A percentile compares a stretch with the other conserved stretches of the same genome.
These are phyloP conservation scores for Drosophila kokeensis DNA, from an alignment of 2,888 invertebrate genomes.

Conservation along the genomic window DNA sequence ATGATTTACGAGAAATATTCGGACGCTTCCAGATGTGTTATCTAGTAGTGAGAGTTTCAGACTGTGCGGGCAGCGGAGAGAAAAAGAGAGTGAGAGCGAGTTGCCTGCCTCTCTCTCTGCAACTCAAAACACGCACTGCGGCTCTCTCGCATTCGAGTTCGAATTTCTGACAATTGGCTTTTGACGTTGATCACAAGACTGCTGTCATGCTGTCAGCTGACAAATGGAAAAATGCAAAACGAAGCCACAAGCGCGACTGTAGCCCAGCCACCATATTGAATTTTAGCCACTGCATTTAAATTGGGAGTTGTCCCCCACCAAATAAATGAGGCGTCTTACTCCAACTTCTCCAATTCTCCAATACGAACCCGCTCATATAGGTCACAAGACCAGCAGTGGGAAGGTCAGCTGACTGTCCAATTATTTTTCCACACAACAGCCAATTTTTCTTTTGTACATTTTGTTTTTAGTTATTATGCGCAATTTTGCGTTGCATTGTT, in stretches of 20 bases:
- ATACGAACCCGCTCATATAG: constrained; percentile 1
- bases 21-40: constrained; percentile 52
- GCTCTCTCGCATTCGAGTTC: constrained; percentile 68
- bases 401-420: constrained; percentile 73
- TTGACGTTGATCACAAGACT: constrained; percentile 82
- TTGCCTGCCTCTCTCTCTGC: constrained; percentile 16
- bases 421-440: constrained; percentile 39
- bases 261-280: constrained; percentile 60
- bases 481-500: constrained; percentile 45
- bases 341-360: neutral
- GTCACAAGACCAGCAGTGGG: constrained; percentile 67
- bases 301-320: constrained; percentile 6
- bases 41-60: constrained; percentile 24
- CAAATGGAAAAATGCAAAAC: constrained; percentile 61
- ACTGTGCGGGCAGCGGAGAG: neutral
- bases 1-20: constrained; percentile 37
- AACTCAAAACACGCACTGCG: constrained; percentile 19
- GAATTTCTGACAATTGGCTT: constrained; percentile 76
- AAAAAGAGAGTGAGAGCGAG: constrained; percentile 15
- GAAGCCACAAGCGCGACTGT: constrained; percentile 29
- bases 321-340: neutral
- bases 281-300: constrained; percentile 27
- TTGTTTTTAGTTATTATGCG: constrained; percentile 13
- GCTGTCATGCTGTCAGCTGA: constrained; percentile 80
- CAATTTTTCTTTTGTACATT: constrained; percentile 11